These are phyloP conservation scores for Abrostola tripartita DNA, from an alignment of 2,888 invertebrate genomes.

Conservation along the genomic window DNA sequence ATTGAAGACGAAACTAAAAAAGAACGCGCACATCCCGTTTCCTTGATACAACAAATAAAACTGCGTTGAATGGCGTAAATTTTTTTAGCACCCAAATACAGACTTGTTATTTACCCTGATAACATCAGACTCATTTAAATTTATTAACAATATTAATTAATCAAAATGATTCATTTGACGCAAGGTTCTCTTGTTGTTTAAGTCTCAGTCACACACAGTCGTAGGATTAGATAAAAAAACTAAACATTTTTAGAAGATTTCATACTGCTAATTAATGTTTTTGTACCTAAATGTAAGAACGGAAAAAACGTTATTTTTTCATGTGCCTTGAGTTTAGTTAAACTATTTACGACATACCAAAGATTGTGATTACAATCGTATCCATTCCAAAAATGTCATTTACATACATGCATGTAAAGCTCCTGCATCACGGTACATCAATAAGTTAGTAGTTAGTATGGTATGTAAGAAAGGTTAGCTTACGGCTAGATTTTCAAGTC, in stretches of 20 bases:
- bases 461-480: not conserved
- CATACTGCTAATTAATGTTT: too few relatives aligned
- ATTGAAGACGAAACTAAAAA: constrained; percentile 62
- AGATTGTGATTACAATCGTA: too few relatives aligned
- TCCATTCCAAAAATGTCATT: too few relatives aligned
- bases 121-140: constrained; percentile 50
- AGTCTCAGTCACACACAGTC: not conserved
- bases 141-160: constrained; percentile 31
- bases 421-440: not conserved
- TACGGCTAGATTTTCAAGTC: constrained; percentile 7
- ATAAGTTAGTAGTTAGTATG: too few relatives aligned
- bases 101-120: constrained; percentile 39
- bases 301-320: too few relatives aligned
- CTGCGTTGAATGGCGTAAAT: constrained; percentile 26
- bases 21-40: constrained; percentile 61
- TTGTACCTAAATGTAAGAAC: too few relatives aligned
- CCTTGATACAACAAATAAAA: constrained; percentile 59
- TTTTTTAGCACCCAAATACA: constrained; percentile 40
- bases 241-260: too few relatives aligned
- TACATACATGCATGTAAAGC: not conserved
- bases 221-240: constrained; percentile 6
- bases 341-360: too few relatives aligned
- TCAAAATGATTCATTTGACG: constrained; percentile 40
- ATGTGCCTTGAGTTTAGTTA: too few relatives aligned
- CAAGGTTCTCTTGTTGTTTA: constrained; percentile 7